Conservation (phyloP, 2,113 vertebrate species). For the Tylochromis polylepis region DNA sequence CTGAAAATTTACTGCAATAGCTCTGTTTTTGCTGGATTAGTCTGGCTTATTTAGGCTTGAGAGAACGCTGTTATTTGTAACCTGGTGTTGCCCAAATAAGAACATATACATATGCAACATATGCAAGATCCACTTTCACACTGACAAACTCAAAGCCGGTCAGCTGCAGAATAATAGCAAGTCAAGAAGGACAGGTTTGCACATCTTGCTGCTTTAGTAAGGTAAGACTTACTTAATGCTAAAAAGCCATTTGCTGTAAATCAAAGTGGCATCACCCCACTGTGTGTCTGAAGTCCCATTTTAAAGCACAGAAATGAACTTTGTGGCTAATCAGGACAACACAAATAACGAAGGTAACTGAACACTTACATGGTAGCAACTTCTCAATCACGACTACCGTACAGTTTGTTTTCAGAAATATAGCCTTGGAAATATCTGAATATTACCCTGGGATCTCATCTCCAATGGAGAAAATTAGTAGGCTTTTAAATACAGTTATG, state of each 20-base stretch:
- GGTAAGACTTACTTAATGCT: not conserved
- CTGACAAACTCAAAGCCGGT: not conserved
- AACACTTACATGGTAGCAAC: not conserved
- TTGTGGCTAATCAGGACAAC: not conserved
- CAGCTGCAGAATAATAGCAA: not conserved
- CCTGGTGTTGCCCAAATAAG: not conserved
- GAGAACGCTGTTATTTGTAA: not conserved
- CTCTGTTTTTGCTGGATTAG: not conserved
- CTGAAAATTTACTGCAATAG: not conserved
- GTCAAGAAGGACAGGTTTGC: not conserved
- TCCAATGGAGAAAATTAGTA: not conserved
- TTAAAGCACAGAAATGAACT: not conserved
- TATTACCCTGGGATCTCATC: not conserved
- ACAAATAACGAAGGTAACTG: not conserved
- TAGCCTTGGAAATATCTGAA: not conserved
- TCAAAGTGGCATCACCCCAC: not conserved
- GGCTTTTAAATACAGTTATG: not conserved
- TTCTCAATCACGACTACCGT: not conserved
- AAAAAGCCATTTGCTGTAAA: not conserved
- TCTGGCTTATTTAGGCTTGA: not conserved
- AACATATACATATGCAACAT: not conserved
- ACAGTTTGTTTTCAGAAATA: not conserved
- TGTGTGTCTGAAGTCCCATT: not conserved
- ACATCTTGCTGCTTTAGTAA: not conserved
- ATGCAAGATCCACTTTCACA: not conserved